phyloP scores from a whole-genome alignment of 2,797 vertebrate species.

The Tadarida brasiliensis region DNA sequence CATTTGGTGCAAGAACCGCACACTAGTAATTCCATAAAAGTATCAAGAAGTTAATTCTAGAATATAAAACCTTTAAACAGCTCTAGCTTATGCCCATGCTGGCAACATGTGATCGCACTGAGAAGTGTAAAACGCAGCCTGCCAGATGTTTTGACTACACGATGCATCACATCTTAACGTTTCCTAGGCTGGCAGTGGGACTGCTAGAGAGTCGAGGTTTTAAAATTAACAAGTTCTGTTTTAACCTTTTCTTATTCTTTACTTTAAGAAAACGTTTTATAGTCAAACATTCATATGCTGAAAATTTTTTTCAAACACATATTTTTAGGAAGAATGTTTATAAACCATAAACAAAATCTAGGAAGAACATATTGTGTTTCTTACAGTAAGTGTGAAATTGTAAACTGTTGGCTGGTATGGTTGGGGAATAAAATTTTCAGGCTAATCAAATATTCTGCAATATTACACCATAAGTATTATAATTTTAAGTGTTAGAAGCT shows the following conservation, averaged over 20 bases:
- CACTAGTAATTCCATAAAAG: not conserved
- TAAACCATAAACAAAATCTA: constrained; percentile 65
- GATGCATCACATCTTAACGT: constrained; percentile 42
- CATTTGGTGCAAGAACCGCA: not conserved
- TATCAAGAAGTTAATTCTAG: constrained; percentile 32
- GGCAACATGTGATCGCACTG: constrained; percentile 56
- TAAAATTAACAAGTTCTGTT: constrained; percentile 60
- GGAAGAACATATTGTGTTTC: constrained; percentile 40
- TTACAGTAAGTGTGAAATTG: constrained; percentile 22
- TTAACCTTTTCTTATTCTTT: constrained; percentile 66
- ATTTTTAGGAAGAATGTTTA: constrained; percentile 65
- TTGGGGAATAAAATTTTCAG: constrained; percentile 37
- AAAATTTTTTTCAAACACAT: constrained; percentile 49
- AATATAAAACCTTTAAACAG: constrained; percentile 47
- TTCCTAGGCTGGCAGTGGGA: constrained; percentile 42
- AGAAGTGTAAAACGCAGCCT: constrained; percentile 28
- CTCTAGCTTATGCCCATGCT: not conserved
- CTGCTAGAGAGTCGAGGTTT: constrained; percentile 44
- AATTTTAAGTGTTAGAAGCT: constrained; percentile 4
- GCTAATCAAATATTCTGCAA: constrained; percentile 42
- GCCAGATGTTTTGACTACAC: constrained; percentile 75
- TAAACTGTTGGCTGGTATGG: constrained; percentile 1
- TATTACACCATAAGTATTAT: not conserved
- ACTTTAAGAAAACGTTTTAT: constrained; percentile 48
- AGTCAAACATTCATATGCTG: constrained; percentile 26